phyloP scores from a whole-genome alignment of 2,888 invertebrate genomes.

The Amblyjoppa fuscipennis region DNA sequence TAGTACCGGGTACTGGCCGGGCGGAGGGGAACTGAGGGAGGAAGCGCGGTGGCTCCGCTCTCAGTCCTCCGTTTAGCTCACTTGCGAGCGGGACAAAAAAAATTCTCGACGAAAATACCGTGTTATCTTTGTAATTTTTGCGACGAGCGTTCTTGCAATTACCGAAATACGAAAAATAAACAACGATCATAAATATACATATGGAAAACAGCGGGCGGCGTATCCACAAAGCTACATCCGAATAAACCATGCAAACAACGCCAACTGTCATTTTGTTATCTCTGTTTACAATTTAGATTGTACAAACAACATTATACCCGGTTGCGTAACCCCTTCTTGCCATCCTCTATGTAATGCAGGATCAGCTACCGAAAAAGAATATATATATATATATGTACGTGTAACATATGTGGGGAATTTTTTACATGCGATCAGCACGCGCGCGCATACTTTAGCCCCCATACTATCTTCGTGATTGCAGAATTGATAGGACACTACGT shows the following conservation, averaged over 20 bases:
- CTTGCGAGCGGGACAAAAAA: neutral
- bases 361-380: neutral
- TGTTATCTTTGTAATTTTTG: neutral
- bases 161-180: neutral
- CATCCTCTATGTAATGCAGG: neutral
- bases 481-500: slow-evolving; percentile 38
- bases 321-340: neutral
- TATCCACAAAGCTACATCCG: neutral
- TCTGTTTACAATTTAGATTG: neutral
- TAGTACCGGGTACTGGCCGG: neutral
- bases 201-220: neutral
- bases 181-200: neutral
- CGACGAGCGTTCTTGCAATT: neutral
- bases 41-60: neutral
- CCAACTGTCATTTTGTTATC: slow-evolving; percentile 4
- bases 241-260: neutral
- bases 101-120: neutral
- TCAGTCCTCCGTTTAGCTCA: too few species aligned
- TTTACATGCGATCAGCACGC: slow-evolving; percentile 26
- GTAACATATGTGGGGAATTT: slow-evolving; percentile 25
- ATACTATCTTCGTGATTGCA: slow-evolving; percentile 44
- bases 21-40: neutral
- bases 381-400: neutral
- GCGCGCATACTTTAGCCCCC: neutral
- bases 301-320: neutral